Conservation (phyloP, 2,797 vertebrate species). For the Silurus lanzhouensis region DNA sequence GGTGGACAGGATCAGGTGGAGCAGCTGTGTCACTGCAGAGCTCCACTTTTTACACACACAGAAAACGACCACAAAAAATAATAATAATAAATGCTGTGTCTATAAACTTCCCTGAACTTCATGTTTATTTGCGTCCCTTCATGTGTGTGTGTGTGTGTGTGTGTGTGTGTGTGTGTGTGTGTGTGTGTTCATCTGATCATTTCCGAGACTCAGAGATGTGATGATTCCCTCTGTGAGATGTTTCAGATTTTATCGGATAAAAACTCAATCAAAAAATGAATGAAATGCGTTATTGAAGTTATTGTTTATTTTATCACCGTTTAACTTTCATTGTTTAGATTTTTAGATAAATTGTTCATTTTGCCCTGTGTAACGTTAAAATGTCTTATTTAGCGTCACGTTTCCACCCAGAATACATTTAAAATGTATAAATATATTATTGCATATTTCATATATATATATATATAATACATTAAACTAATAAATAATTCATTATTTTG, state of each 20-base stretch:
- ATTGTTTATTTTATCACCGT: not conserved
- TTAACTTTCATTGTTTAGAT: not conserved
- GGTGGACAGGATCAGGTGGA: constrained; percentile 85
- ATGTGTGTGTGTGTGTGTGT: not conserved
- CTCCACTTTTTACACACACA: constrained; percentile 67
- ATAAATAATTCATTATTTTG: not conserved
- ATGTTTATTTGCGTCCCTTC: not conserved
- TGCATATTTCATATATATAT: not conserved
- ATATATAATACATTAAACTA: not conserved
- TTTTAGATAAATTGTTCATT: too few relatives aligned
- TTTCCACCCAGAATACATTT: not conserved
- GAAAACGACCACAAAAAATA: constrained; percentile 35
- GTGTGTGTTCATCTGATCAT: too few relatives aligned
- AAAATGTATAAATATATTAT: not conserved
- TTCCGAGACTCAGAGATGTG: too few relatives aligned
- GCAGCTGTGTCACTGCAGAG: constrained; percentile 69
- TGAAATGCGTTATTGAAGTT: not conserved
- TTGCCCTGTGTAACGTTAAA: too few relatives aligned
- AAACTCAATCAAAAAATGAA: not conserved
- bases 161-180: too few relatives aligned
- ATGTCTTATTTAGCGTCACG: not conserved
- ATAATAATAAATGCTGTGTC: not conserved
- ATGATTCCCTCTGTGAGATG: too few relatives aligned
- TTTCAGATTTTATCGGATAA: too few relatives aligned
- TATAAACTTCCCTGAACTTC: not conserved